These are phyloP conservation scores for Meganola albula DNA, from an alignment of 2,888 invertebrate species.

Conservation along the genomic window DNA sequence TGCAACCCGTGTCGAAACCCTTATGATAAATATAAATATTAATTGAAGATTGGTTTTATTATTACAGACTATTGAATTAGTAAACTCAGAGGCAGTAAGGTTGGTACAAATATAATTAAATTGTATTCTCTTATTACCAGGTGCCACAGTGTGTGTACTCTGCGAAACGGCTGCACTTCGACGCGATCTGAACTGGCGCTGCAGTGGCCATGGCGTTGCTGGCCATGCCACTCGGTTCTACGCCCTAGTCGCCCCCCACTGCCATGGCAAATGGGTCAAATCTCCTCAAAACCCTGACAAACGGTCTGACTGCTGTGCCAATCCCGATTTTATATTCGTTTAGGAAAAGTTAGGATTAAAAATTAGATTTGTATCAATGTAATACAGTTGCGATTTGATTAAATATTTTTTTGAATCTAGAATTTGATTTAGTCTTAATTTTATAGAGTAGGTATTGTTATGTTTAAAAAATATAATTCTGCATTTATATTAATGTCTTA, in stretches of 20 bases:
- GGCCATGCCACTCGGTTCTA: conserved; percentile 88
- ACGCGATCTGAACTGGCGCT: conserved; percentile 84
- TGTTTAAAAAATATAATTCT: too few species aligned
- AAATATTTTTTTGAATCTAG: too few species aligned
- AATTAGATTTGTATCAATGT: conserved; percentile 6
- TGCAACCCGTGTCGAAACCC: too few species aligned
- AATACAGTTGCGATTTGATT: not conserved
- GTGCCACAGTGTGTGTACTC: conserved; percentile 86
- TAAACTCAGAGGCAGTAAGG: too few species aligned
- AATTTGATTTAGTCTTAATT: too few species aligned
- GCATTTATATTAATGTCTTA: too few species aligned
- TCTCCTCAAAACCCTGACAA: conserved; percentile 51
- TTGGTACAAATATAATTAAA: not conserved
- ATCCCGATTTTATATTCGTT: conserved; percentile 70
- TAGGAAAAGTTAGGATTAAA: conserved; percentile 30
- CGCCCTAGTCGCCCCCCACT: conserved; percentile 89
- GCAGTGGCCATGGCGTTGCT: conserved; percentile 90
- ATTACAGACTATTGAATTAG: too few species aligned
- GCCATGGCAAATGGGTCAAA: conserved; percentile 92
- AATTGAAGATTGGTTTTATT: too few species aligned
- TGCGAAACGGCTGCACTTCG: conserved; percentile 91
- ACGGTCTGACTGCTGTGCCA: conserved; percentile 52
- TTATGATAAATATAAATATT: too few species aligned
- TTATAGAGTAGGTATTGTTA: too few species aligned
- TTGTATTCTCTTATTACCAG: conserved; percentile 51